A percentile compares a stretch with the other conserved stretches of the same genome.
phyloP scores from a whole-genome alignment of 2,113 vertebrate genomes.

The Speoplatyrhinus poulsoni region DNA sequence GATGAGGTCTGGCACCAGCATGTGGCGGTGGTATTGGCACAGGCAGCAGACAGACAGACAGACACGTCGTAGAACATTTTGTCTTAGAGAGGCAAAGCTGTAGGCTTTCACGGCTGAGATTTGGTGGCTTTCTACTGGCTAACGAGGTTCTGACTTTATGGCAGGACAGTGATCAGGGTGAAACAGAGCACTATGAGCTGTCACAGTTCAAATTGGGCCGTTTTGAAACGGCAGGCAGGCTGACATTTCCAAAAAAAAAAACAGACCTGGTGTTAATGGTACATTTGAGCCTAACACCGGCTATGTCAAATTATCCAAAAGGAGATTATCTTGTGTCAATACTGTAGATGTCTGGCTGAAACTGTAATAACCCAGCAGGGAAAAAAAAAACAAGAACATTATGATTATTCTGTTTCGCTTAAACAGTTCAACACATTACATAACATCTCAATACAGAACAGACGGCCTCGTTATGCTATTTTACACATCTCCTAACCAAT shows the following conservation, averaged over 20 bases:
- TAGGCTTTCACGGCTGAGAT: slow-evolving; percentile 49
- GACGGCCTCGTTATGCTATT: slow-evolving; percentile 14
- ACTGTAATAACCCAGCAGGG: slow-evolving; percentile 24
- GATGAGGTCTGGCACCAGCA: slow-evolving; percentile 58
- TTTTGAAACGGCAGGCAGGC: slow-evolving; percentile 33
- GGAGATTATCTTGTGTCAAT: slow-evolving; percentile 30
- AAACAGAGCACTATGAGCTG: slow-evolving; percentile 55
- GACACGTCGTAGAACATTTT: slow-evolving; percentile 54
- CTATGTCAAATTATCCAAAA: slow-evolving; percentile 43
- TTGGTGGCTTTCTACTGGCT: slow-evolving; percentile 58
- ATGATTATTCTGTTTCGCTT: slow-evolving; percentile 18
- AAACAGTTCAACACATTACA: slow-evolving; percentile 22
- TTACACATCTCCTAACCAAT: slow-evolving; percentile 9
- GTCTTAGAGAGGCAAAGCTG: slow-evolving; percentile 53
- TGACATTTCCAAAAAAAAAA: slow-evolving; percentile 29
- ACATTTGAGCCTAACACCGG: slow-evolving; percentile 40
- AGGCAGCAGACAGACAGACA: slow-evolving; percentile 51
- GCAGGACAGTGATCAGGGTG: slow-evolving; percentile 49
- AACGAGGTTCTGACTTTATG: slow-evolving; percentile 63
- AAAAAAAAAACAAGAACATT: slow-evolving; percentile 15
- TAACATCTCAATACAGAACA: slow-evolving; percentile 13
- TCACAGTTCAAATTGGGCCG: slow-evolving; percentile 52
- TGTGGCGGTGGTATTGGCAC: slow-evolving; percentile 46
- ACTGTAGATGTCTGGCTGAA: slow-evolving; percentile 20
- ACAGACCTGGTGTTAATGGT: slow-evolving; percentile 51